Evolutionary conservation across 2,113 vertebrate species (phyloP), one percentile per base, ranked within the genome.

Genomic region (Dromaius novaehollandiae): DNA sequence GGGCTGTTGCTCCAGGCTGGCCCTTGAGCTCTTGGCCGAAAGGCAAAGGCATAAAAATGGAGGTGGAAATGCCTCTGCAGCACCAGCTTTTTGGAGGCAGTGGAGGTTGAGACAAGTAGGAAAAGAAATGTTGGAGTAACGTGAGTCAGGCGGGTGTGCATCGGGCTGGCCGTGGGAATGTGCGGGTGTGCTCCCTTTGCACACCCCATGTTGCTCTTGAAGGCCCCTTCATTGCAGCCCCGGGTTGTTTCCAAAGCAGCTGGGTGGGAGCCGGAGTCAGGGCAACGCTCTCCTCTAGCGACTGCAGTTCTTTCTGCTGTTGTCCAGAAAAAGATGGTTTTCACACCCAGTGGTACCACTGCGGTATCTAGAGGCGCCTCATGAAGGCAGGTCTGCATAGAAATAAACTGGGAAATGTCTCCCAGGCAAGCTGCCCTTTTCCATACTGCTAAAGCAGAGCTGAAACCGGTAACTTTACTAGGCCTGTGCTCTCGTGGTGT

Each of bases 181-280:
- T 26, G 42, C 17, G 17, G 42, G 42, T 26, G 38, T 16, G 12
- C 16, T 11, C 40, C 24, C 10, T 53, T 40, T 50, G 13, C 8
- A 2, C 3, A 1, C 2, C 1, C 21, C 0, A 0, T 0, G 1
- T 3, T 61, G 16, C 44, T 38, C 38, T 71, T 14, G 0, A 56
- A 68, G 69, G 8, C 5, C 44, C 74, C 4, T 0, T 16, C 40
- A 38, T 65, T 60, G 64, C 32, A 42, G 12, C 19, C 4, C 22
- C 21, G 48, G 3, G 1, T 34, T 20, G 36, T 63, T 66, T 66
- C 44, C 26, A 32, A 51, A 70, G 78, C 36, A 26, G 70, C 58
- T 50, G 34, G 40, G 20, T 66, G 65, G n/a, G 66, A 89, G 60
- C 2, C 4, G 3, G 21, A 15, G 11, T 6, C 34, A 38, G 44